A percentile compares a stretch with the other conserved stretches of the same genome.
Evolutionary conservation across 2,797 vertebrate species (phyloP).

Genomic region (Eulemur rubriventer): DNA sequence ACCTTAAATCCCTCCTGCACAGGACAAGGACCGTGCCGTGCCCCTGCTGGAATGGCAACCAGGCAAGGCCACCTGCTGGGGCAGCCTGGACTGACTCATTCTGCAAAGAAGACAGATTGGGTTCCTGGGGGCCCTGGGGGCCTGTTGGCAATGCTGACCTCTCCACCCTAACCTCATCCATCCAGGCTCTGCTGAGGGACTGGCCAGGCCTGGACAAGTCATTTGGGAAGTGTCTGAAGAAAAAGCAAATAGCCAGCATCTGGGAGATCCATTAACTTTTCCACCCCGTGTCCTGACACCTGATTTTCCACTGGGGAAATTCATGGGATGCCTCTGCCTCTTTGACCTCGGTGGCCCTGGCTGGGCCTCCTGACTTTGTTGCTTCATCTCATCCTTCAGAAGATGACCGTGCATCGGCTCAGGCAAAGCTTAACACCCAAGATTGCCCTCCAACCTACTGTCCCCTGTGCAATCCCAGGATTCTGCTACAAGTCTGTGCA

Average conservation of each 20-base stretch:
- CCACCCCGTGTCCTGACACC: conserved; percentile 65
- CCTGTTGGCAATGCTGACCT: neutral
- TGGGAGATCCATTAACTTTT: conserved; percentile 82
- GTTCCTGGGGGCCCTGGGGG: neutral
- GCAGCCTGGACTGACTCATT: neutral
- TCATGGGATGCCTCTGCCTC: neutral
- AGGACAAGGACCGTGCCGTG: neutral
- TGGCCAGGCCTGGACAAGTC: conserved; percentile 54
- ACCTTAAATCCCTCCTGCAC: neutral
- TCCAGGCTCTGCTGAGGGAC: conserved; percentile 10
- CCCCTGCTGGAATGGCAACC: neutral
- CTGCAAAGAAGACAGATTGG: neutral
- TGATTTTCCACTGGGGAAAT: conserved; percentile 68
- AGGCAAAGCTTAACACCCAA: neutral
- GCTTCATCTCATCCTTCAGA: neutral
- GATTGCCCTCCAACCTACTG: neutral
- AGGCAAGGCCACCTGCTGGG: neutral
- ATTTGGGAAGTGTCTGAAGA: conserved; percentile 64
- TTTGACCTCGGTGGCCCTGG: conserved; percentile 41
- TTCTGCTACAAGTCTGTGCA: neutral
- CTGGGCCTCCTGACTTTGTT: neutral
- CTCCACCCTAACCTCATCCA: neutral
- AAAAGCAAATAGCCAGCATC: conserved; percentile 70
- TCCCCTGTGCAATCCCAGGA: neutral
- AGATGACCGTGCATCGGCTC: neutral